Evolutionary conservation across 2,113 vertebrate genomes (phyloP).

Genomic region (Solea solea): DNA sequence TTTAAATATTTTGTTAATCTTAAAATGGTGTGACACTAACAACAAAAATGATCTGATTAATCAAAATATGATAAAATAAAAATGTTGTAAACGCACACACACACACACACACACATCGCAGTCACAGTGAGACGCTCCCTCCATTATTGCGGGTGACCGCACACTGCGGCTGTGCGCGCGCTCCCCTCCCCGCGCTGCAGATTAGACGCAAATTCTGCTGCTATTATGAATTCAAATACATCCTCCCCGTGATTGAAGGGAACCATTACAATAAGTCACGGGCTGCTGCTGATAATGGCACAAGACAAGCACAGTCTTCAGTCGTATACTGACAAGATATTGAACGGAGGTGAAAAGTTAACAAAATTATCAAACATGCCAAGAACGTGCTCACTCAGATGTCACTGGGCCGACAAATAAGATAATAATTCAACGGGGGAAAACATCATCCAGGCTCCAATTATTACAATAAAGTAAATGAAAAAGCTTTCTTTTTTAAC

Average conservation of each 20-base stretch:
- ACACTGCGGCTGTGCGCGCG: constrained; percentile 44
- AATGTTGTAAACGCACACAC: neutral
- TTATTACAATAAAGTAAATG: neutral
- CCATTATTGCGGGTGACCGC: constrained; percentile 66
- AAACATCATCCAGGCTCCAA: neutral
- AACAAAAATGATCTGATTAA: constrained; percentile 12
- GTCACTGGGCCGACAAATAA: constrained; percentile 36
- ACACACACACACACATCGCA: constrained; percentile 2
- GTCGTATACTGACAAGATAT: constrained; percentile 64
- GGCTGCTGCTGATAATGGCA: constrained; percentile 72
- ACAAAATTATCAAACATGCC: constrained; percentile 72
- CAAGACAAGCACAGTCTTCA: constrained; percentile 58
- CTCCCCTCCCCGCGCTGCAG: constrained; percentile 57
- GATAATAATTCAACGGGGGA: constrained; percentile 21
- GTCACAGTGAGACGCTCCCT: constrained; percentile 52
- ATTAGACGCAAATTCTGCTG: constrained; percentile 73
- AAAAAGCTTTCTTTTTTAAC: neutral
- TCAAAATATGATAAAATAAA: constrained; percentile 26
- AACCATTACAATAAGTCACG: constrained; percentile 77
- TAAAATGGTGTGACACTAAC: neutral
- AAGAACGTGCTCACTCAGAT: constrained; percentile 36
- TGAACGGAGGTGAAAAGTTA: constrained; percentile 76
- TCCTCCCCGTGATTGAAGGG: constrained; percentile 77
- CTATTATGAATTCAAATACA: constrained; percentile 76
- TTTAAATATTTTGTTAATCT: neutral